phyloP scores from a whole-genome alignment of 2,888 invertebrate species.

The Lepidocyrtinus sp. region DNA sequence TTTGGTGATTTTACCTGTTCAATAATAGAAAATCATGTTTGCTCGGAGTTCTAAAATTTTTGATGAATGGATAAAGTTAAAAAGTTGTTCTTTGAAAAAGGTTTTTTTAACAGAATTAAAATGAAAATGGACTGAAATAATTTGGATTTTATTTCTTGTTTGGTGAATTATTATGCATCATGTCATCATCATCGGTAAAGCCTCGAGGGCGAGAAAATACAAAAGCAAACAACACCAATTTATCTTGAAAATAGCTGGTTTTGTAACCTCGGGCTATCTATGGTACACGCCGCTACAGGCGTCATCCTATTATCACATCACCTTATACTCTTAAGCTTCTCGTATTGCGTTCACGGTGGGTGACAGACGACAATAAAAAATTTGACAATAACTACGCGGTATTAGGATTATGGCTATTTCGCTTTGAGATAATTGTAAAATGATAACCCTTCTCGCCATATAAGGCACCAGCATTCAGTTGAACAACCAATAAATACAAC shows the following conservation, averaged over 20 bases:
- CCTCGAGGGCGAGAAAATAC: too few species aligned
- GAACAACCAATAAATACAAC: conserved; percentile 37
- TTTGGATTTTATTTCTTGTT: too few species aligned
- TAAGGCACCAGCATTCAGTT: conserved; percentile 28
- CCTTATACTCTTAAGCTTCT: too few species aligned
- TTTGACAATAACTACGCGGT: background rate
- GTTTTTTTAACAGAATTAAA: too few species aligned
- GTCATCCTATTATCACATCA: too few species aligned
- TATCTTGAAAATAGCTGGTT: too few species aligned
- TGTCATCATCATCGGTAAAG: too few species aligned
- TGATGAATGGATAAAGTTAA: background rate
- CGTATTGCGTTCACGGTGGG: conserved; percentile 1
- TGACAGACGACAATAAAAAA: background rate
- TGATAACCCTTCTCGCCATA: conserved; percentile 27
- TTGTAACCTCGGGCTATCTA: background rate
- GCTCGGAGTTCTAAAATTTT: background rate
- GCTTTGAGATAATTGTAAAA: conserved; percentile 15
- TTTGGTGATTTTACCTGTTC: conserved; percentile 4
- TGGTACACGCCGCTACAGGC: too few species aligned
- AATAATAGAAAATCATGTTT: background rate
- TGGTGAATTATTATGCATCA: too few species aligned
- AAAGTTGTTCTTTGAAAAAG: too few species aligned
- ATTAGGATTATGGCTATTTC: background rate
- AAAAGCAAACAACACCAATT: background rate
- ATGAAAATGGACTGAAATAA: too few species aligned